Evolutionary conservation across 2,113 vertebrate species (phyloP).

Genomic region (Pardalotus punctatus): DNA sequence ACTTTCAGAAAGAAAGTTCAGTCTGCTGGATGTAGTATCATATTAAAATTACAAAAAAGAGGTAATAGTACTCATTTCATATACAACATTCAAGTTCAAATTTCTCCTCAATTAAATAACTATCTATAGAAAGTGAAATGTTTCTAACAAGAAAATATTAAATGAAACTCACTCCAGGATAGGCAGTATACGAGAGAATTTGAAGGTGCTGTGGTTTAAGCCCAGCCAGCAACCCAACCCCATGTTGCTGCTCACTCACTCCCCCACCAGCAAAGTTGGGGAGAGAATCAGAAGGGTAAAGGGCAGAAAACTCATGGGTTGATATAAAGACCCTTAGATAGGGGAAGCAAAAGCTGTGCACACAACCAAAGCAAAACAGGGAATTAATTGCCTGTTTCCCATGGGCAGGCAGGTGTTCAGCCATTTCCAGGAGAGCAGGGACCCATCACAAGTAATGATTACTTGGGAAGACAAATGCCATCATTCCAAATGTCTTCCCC

Average conservation of each 20-base stretch:
- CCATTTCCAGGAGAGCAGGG: background rate
- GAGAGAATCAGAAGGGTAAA: background rate
- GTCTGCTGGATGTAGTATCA: accelerated
- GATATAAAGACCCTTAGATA: background rate
- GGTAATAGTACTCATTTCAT: background rate
- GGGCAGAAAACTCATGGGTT: background rate
- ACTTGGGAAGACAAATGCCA: background rate
- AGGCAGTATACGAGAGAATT: background rate
- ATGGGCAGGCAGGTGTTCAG: background rate
- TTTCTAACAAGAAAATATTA: background rate
- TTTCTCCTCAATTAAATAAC: background rate
- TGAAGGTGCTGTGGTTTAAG: background rate
- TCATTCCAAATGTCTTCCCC: background rate
- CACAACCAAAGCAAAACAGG: background rate
- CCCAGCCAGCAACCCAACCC: background rate
- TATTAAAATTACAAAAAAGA: background rate
- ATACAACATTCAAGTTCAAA: background rate
- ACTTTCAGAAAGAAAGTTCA: background rate
- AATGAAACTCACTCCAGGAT: background rate
- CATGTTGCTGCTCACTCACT: background rate
- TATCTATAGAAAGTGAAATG: background rate
- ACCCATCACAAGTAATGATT: accelerated
- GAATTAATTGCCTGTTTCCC: background rate
- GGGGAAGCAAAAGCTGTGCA: background rate
- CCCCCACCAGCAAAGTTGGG: background rate